These are phyloP conservation scores for Napeogenes inachia DNA, from an alignment of 2,888 invertebrate genomes.

Conservation along the genomic window DNA sequence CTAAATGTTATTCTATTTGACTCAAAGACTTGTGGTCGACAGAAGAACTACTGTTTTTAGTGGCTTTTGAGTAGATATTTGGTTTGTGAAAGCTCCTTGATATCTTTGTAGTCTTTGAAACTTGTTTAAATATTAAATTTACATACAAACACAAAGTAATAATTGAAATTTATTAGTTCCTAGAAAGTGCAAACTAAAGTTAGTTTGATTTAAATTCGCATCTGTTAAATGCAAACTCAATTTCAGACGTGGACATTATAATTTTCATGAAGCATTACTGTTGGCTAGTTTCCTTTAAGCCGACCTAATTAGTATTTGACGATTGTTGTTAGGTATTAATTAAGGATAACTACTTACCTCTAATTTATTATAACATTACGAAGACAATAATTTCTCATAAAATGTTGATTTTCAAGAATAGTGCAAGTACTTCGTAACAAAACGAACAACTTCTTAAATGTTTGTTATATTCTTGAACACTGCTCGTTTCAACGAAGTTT, in stretches of 20 bases:
- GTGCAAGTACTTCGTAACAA: background rate
- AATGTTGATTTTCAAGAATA: background rate
- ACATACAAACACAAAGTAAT: too few relatives aligned
- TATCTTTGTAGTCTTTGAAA: too few relatives aligned
- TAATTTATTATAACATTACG: too few relatives aligned
- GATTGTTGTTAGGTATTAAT: too few relatives aligned
- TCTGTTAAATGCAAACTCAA: too few relatives aligned
- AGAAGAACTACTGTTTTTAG: constrained; percentile 16
- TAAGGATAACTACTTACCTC: too few relatives aligned
- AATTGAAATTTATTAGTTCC: too few relatives aligned
- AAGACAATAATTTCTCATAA: too few relatives aligned
- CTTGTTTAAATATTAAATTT: too few relatives aligned
- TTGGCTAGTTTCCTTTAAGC: constrained; percentile 10
- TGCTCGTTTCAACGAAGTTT: constrained; percentile 14
- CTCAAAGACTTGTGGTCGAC: constrained; percentile 24
- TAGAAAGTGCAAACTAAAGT: too few relatives aligned
- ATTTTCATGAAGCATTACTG: constrained; percentile 23
- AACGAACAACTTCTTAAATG: constrained; percentile 14
- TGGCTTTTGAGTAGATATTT: background rate
- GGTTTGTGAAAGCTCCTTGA: background rate
- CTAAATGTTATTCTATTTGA: constrained; percentile 30
- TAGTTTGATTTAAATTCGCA: too few relatives aligned
- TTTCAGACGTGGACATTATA: constrained; percentile 16
- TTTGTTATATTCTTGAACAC: constrained; percentile 8
- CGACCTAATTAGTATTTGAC: too few relatives aligned